Evolutionary conservation across 2,797 vertebrate species (phyloP), one percentile per base, ranked within the genome.

Genomic region (Coreius guichenoti): DNA sequence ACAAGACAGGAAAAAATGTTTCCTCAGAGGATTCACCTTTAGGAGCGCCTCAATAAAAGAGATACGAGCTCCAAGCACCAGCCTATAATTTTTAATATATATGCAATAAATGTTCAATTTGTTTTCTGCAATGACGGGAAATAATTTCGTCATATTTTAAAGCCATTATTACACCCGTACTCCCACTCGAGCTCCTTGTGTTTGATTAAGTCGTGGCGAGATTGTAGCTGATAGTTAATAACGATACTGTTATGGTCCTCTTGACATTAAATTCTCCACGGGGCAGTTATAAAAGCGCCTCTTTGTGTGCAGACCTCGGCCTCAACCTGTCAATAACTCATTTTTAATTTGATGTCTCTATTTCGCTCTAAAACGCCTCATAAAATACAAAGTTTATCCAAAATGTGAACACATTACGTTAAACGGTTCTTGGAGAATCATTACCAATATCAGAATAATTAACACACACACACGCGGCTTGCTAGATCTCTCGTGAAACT

Each of bases 71-170:
- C 94, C 96, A 95, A 95, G 94, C 95, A 94, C 96, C 96, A 96
- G 96, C 94, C 96, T 97, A 96, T 99, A 99, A 99, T 99, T 99
- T 99, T 99, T 99, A 99, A 99, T 99, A 99, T 99, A 99, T 99
- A 99, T 99, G 98, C 98, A 99, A 99, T 99, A 99, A 99, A 99
- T 99, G 98, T 99, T 99, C 98, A 98, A 98, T 99, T 99, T 99
- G 98, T 99, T 99, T 98, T 96, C 96, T 95, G 97, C 97, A 99
- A 97, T 98, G 98, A 98, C 97, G 97, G 97, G 96, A 96, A 97
- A 98, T 98, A 99, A 99, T 99, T 98, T 97, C 96, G 96, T 96
- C 96, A 96, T 95, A 97, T 97, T 97, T 96, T 97, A 96, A 96
- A 97, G 96, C 95, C 96, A 97, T 99, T 98, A 99, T 95, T 91